Conservation (phyloP, 2,797 vertebrate species). For the Pseudochirops cupreus region DNA sequence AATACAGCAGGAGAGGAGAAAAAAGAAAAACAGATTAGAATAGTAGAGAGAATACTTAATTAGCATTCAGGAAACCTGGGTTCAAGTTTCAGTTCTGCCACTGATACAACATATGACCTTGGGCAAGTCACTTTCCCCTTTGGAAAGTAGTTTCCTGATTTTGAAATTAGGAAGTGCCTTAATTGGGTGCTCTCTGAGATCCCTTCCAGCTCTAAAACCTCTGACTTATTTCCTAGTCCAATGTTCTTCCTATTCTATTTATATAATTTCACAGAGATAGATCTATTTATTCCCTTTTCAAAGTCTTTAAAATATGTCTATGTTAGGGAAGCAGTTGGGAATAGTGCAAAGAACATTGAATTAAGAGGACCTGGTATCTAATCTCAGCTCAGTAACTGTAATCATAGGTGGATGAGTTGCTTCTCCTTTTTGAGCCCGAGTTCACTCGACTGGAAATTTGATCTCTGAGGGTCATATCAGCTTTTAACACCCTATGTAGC, state of each 20-base stretch:
- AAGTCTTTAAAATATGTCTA: neutral
- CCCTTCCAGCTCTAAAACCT: neutral
- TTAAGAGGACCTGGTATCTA: neutral
- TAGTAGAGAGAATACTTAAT: neutral
- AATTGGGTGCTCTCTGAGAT: neutral
- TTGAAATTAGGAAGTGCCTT: neutral
- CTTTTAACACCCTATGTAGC: slow-evolving; percentile 7
- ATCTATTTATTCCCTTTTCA: neutral
- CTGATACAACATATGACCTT: neutral
- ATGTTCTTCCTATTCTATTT: neutral
- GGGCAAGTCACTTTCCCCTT: neutral
- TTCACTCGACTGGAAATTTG: neutral
- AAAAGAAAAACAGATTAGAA: neutral
- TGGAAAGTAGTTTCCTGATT: neutral
- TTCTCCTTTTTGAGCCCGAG: neutral
- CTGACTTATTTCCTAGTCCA: neutral
- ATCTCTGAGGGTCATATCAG: slow-evolving; percentile 28
- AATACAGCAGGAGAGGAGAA: neutral
- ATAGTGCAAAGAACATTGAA: neutral
- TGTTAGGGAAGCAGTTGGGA: neutral
- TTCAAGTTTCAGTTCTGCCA: neutral
- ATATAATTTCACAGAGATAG: neutral
- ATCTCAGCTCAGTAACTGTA: neutral
- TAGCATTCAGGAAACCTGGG: neutral
- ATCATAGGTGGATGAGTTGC: neutral